Base-by-base conservation (phyloP, 1,140 invertebrate species). In the Sogatella furcifera region DNA sequence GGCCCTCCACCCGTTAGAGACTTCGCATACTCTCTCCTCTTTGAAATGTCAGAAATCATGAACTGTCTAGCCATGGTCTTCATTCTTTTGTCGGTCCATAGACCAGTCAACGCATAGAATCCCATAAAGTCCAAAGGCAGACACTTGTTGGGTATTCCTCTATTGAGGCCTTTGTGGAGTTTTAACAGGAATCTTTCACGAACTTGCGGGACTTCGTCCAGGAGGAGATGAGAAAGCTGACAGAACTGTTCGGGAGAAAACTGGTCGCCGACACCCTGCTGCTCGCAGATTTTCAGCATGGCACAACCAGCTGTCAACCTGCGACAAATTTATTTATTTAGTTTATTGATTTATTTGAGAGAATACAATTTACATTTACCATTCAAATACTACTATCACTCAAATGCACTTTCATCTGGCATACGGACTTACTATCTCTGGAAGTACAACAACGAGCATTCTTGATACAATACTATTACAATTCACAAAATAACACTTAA, bases 91-190 rank as follows among this genome's bases (percentile, higher is more conserved):
- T 94, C 86, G 21, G 84, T 81, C 75, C 97, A 94, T 63, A 88
- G 82, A 10, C 92, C 93, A 24, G 52, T 41, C 34, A 60, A 15
- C 1, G 61, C 60, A 24, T 60, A 62, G 24, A 65, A 91, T 28
- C 92, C 92, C 92, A 98, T 96, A 76, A 97, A 98, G 75, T 97
- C 93, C 55, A 97, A 73, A 2, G 95, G 95, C 52, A 98, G 77
- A 72, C 90, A 92, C 73, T 90, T 90, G 65, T 89, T 86, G 19
- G 89, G 89, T 65, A 93, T 84, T 64, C 89, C 88, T 73, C 84
- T 79, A 8, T 83, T 77, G 24, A 90, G 75, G 53, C 92, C 92
- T 80, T 96, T 96, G 71, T 97, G 92, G 49, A 98, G 74, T 77
- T 98, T 98, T 9, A 80, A 77, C 8, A 90, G 84, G 75, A 98